These are phyloP conservation scores for Bombus sylvicola DNA, from an alignment of 1,140 invertebrate genomes.

Conservation along the genomic window DNA sequence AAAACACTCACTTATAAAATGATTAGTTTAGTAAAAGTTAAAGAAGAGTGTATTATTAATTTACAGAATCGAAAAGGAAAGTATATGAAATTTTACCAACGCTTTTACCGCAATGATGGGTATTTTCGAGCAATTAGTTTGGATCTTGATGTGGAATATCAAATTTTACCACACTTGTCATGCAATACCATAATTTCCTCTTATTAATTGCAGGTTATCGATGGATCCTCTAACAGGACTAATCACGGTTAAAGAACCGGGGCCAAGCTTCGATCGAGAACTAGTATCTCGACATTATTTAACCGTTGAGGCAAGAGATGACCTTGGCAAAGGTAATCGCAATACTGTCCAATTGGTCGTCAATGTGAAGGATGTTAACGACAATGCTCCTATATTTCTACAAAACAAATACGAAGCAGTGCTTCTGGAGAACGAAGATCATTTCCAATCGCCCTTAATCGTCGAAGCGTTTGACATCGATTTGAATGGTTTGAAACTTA, in stretches of 20 bases:
- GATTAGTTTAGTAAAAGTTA: too few species aligned
- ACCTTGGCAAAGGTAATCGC: constrained; percentile 92
- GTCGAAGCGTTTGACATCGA: constrained; percentile 94
- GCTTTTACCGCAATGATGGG: too few species aligned
- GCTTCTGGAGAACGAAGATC: constrained; percentile 90
- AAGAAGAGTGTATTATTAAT: too few species aligned
- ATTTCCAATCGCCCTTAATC: constrained; percentile 90
- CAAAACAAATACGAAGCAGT: constrained; percentile 93
- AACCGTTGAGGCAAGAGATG: constrained; percentile 95
- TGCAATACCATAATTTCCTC: neutral
- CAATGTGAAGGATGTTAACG: constrained; percentile 94
- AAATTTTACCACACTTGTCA: too few species aligned
- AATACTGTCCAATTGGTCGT: constrained; percentile 94
- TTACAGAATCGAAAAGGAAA: too few species aligned
- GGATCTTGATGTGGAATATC: too few species aligned
- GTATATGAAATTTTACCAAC: too few species aligned
- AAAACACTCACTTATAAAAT: too few species aligned
- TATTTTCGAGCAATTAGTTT: too few species aligned
- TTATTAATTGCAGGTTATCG: constrained; percentile 85
- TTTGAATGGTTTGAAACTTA: constrained; percentile 87
- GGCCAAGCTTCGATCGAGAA: constrained; percentile 93
- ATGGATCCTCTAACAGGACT: constrained; percentile 92
- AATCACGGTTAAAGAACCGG: constrained; percentile 90
- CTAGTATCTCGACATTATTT: constrained; percentile 93
- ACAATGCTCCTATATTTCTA: constrained; percentile 92